Evolutionary conservation across 1,140 invertebrate genomes (phyloP).

Genomic region (Atopsyche davidsoni): DNA sequence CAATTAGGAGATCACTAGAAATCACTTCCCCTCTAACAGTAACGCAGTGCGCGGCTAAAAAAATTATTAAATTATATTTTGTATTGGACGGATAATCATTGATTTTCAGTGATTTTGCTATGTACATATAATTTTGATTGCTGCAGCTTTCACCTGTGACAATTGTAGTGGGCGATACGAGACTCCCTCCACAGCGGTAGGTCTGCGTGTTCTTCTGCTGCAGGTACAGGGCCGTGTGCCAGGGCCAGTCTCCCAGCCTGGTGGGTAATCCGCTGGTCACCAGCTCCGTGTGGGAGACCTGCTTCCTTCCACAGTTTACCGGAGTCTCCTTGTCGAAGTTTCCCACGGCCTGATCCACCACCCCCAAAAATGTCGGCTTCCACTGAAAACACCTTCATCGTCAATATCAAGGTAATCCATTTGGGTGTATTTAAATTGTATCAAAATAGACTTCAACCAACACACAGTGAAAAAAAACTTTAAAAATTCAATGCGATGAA

Average conservation of each 20-base stretch:
- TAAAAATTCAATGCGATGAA: no score
- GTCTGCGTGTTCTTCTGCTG: conserved; percentile 33
- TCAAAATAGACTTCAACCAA: no score
- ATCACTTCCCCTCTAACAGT: conserved; percentile 32
- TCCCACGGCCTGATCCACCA: conserved; percentile 3
- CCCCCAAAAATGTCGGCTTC: conserved; percentile 6
- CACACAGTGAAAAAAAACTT: no score
- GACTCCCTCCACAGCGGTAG: conserved; percentile 38
- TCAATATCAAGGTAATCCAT: neutral
- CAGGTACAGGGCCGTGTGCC: conserved; percentile 73
- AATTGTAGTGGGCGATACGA: conserved; percentile 33
- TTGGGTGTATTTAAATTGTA: neutral
- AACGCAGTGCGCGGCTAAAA: conserved; percentile 40
- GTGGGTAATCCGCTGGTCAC: conserved; percentile 32
- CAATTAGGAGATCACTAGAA: conserved; percentile 32
- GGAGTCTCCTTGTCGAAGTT: neutral
- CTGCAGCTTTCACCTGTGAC: conserved; percentile 31
- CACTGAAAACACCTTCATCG: no score
- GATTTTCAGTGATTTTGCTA: no score
- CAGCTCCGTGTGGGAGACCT: conserved; percentile 34
- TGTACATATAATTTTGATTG: neutral
- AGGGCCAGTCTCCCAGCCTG: conserved; percentile 75
- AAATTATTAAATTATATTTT: no score
- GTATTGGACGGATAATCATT: no score
- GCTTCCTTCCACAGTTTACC: conserved; percentile 33